Evolutionary conservation across 2,113 vertebrate genomes (phyloP).

Genomic region (Equus quagga): DNA sequence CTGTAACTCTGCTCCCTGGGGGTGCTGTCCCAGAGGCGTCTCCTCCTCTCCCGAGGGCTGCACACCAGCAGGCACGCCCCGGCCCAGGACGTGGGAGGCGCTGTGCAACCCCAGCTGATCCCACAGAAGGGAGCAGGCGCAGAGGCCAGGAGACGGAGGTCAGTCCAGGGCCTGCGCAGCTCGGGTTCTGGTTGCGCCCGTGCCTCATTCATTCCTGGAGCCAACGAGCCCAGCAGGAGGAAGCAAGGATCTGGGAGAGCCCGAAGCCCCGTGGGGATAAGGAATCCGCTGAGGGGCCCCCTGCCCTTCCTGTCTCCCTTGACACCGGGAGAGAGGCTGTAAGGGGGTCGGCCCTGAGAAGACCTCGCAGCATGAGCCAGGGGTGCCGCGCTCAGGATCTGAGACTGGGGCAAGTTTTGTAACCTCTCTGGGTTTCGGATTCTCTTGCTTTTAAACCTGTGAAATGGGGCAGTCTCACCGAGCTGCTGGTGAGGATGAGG

Average conservation of each 20-base stretch:
- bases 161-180: neutral
- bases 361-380: neutral
- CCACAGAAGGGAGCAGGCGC: neutral
- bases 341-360: neutral
- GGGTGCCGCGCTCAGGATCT: neutral
- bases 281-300: accelerated
- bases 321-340: neutral
- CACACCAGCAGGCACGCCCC: accelerated
- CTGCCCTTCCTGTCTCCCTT: neutral
- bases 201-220: neutral
- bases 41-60: neutral
- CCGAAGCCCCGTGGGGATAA: accelerated
- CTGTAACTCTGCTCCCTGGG: neutral
- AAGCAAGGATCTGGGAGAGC: neutral
- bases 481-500: neutral
- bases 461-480: too few relatives aligned
- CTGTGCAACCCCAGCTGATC: neutral
- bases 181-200: accelerated
- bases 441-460: neutral
- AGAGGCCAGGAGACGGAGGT: neutral
- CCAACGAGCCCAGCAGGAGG: neutral
- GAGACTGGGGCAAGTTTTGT: too few relatives aligned
- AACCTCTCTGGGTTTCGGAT: neutral
- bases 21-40: neutral
- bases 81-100: too few relatives aligned